Evolutionary conservation across 2,888 invertebrate species (phyloP).

Genomic region (Patella depressa): DNA sequence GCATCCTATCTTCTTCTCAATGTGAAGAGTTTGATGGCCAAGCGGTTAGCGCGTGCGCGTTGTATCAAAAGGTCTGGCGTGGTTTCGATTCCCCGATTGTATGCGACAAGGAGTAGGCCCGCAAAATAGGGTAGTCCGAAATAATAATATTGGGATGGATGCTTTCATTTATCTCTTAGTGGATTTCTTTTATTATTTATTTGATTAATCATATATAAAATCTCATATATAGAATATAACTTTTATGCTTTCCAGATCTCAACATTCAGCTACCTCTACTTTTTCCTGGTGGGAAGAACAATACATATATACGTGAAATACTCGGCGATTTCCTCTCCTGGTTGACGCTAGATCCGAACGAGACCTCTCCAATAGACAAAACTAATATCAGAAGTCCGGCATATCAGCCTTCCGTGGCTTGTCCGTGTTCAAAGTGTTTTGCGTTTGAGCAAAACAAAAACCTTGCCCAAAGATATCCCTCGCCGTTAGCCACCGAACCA

Average conservation of each 20-base stretch:
- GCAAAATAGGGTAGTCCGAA: no score
- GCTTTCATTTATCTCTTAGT: no score
- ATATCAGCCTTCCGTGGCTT: not conserved
- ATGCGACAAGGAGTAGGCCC: no score
- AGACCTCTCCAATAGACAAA: not conserved
- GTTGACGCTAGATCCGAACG: constrained; percentile 40
- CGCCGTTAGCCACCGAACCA: not conserved
- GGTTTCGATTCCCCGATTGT: no score
- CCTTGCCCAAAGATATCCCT: not conserved
- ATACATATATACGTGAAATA: constrained; percentile 34
- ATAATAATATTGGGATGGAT: no score
- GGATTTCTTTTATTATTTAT: no score
- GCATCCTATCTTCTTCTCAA: no score
- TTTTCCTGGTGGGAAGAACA: constrained; percentile 18
- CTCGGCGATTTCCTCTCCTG: constrained; percentile 45
- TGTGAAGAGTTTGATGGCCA: no score
- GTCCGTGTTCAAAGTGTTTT: not conserved
- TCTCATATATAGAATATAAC: no score
- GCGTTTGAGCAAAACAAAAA: not conserved
- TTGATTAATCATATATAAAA: no score
- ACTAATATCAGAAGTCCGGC: not conserved
- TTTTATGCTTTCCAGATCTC: not conserved
- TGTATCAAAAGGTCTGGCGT: no score
- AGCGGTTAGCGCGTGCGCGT: no score
- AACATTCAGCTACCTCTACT: not conserved